Evolutionary conservation across 2,888 invertebrate species (phyloP).

Genomic region (Drosophila pseudotakahashii): DNA sequence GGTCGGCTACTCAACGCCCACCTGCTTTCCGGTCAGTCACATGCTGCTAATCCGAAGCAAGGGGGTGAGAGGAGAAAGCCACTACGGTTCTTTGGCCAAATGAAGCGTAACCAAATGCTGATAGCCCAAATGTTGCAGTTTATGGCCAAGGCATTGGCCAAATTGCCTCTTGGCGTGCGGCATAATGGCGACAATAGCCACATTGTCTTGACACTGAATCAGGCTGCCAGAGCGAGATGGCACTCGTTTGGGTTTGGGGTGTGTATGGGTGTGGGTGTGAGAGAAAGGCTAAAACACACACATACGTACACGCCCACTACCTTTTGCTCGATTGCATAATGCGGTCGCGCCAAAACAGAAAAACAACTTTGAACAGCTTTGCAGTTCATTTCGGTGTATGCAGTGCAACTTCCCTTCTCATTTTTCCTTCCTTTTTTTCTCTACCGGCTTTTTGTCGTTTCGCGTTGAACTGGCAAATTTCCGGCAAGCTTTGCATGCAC

Average conservation of each 20-base stretch:
- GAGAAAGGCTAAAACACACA: background rate
- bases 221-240: background rate
- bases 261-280: background rate
- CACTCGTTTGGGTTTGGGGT: no score
- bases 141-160: conserved; percentile 66
- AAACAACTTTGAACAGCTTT: conserved; percentile 55
- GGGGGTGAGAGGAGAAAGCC: no score
- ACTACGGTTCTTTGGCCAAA: conserved; percentile 68
- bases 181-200: conserved; percentile 61
- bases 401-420: conserved; percentile 29
- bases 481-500: conserved; percentile 46
- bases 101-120: conserved; percentile 77
- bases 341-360: conserved; percentile 45
- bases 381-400: conserved; percentile 54
- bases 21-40: conserved; percentile 56
- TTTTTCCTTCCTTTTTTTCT: conserved; percentile 4
- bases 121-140: conserved; percentile 74
- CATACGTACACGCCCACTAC: conserved; percentile 10
- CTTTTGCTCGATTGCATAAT: conserved; percentile 58
- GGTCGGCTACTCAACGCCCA: conserved; percentile 45
- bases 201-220: conserved; percentile 57
- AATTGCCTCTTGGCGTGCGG: conserved; percentile 70
- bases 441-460: conserved; percentile 42
- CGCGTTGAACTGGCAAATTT: conserved; percentile 60
- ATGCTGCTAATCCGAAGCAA: conserved; percentile 33